Evolutionary conservation across 2,797 vertebrate species (phyloP), one percentile per base, ranked within the genome.

Genomic region (Delichon dasypus): DNA sequence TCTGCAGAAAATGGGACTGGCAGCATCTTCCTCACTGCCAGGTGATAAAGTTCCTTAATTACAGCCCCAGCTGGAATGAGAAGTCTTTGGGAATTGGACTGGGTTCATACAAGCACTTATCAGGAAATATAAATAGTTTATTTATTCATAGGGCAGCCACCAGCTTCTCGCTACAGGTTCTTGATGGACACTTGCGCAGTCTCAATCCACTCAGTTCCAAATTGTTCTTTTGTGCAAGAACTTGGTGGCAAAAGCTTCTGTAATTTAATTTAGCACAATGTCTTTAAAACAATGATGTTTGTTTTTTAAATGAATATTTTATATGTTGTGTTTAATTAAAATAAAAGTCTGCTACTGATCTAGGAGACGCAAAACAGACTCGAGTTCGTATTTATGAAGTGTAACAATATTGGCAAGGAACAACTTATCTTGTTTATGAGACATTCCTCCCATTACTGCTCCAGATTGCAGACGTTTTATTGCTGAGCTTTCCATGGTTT

Each of bases 281-380:
- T 82, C 97, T 97, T 97, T 96, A 77, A 96, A 97, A 97, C 97
- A 98, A 98, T 96, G 95, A 96, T 97, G 96, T 97, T 98, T 98
- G 96, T 97, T 98, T 97, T 97, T 97, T 95, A 97, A 97, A 97
- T 97, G 95, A 98, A 97, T 98, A 97, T 98, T 98, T 98, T 97
- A 98, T 98, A 96, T 97, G 95, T 97, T 97, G 97, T 98, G 97
- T 98, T 98, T 98, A 98, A 98, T 98, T 98, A 98, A 98, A 98
- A 98, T 97, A 97, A 97, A 97, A 98, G 97, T 97, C 97, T 97
- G 96, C 96, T 96, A 86, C 97, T 97, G 97, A 97, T 98, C 90
- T 97, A 93, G 96, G 97, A 97, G 97, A 98, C 58, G 90, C 96
- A 97, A 97, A 97, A 97, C 96, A 97, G 97, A 97, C 96, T 97